Percentiles rank a stretch among this genome's conserved stretches.
These are phyloP conservation scores for Eupithecia tripunctaria DNA, from an alignment of 2,888 invertebrate species.

Conservation along the genomic window DNA sequence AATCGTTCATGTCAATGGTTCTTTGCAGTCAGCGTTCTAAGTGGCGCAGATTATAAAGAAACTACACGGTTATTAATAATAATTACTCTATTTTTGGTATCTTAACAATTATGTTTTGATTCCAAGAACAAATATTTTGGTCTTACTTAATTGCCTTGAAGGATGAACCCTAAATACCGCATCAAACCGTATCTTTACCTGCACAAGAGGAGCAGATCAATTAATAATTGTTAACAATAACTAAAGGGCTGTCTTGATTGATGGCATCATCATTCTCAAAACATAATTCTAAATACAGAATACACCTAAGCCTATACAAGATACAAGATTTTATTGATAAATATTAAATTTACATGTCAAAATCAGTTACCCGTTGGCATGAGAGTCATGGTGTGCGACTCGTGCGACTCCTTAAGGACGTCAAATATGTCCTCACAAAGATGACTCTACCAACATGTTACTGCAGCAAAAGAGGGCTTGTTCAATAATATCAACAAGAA, in stretches of 20 bases:
- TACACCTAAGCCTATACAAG: neutral
- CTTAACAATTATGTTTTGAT: neutral
- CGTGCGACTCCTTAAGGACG: neutral
- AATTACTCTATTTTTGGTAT: neutral
- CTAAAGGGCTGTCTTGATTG: neutral
- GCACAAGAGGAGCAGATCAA: neutral
- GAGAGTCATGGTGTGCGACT: neutral
- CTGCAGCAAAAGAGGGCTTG: neutral
- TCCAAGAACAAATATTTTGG: conserved; percentile 1
- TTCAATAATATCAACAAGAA: neutral
- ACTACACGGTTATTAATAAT: neutral
- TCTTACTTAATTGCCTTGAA: neutral
- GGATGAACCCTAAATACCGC: neutral
- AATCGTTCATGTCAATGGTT: conserved; percentile 6
- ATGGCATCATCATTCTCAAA: neutral
- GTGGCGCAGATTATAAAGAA: neutral
- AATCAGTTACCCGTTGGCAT: neutral
- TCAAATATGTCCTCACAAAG: neutral
- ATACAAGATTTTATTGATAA: no score
- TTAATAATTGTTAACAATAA: neutral
- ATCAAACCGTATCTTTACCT: neutral
- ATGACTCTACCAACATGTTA: conserved; percentile 2
- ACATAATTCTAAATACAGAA: neutral
- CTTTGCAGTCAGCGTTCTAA: neutral
- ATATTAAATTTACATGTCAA: no score